These are phyloP conservation scores for Mimachlamys varia DNA, from an alignment of 2,888 invertebrate genomes.

Conservation along the genomic window DNA sequence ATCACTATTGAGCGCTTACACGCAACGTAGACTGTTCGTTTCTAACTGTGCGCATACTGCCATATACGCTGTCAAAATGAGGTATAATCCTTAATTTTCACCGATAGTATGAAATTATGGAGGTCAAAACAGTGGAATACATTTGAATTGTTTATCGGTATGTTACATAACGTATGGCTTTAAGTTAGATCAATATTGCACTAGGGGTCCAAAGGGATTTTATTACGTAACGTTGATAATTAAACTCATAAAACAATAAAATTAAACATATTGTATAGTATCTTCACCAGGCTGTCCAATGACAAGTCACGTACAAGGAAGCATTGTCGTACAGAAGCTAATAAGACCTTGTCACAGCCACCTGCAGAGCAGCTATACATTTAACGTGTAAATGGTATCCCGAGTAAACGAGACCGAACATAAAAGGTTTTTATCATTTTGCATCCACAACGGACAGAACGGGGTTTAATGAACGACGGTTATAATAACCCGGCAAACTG, in stretches of 20 bases:
- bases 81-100: no score
- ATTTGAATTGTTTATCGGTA: no score
- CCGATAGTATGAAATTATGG: no score
- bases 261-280: not conserved
- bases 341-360: not conserved
- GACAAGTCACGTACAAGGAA: not conserved
- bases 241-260: not conserved
- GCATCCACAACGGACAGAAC: not conserved
- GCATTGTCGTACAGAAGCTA: not conserved
- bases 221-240: not conserved
- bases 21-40: no score
- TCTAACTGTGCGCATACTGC: no score
- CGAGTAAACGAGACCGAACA: not conserved
- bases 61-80: no score
- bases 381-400: not conserved
- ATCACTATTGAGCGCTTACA: no score
- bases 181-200: no score
- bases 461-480: not conserved
- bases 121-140: no score
- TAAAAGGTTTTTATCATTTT: not conserved
- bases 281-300: not conserved
- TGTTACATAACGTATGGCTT: no score
- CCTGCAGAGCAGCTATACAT: not conserved
- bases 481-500: not conserved
- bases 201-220: not conserved